phyloP scores from a whole-genome alignment of 2,888 invertebrate genomes.

The Allacma fusca region DNA sequence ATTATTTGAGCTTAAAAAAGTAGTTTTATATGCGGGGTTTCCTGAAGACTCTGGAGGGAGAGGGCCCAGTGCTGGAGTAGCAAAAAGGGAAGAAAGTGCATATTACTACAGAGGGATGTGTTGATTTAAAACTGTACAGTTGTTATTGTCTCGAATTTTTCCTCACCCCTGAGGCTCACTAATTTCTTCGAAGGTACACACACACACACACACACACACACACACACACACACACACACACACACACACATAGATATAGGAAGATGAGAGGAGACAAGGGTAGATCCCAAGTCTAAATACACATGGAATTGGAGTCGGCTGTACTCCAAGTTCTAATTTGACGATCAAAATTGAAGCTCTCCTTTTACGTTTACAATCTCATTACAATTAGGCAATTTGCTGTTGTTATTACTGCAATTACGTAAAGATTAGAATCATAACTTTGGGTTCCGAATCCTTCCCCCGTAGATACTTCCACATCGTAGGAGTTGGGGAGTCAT shows the following conservation, averaged over 20 bases:
- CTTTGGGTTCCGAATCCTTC: neutral
- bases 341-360: slow-evolving; percentile 43
- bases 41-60: neutral
- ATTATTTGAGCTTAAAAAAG: neutral
- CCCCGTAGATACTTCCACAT: neutral
- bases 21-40: too few species aligned
- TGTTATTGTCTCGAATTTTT: slow-evolving; percentile 20
- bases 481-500: neutral
- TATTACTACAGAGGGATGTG: neutral
- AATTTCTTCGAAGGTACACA: slow-evolving; percentile 19
- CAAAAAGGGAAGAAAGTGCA: neutral
- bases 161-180: slow-evolving; percentile 4
- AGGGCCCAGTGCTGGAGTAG: too few species aligned
- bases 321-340: slow-evolving; percentile 37
- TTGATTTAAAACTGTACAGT: neutral
- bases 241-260: too few species aligned
- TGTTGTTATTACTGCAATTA: slow-evolving; percentile 43
- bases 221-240: too few species aligned
- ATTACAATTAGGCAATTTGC: slow-evolving; percentile 44
- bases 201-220: too few species aligned
- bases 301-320: slow-evolving; percentile 1
- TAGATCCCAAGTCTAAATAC: slow-evolving; percentile 2
- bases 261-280: neutral
- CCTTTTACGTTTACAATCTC: slow-evolving; percentile 40
- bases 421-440: slow-evolving; percentile 39